These are phyloP conservation scores for Decapterus maruadsi DNA, from an alignment of 2,797 vertebrate species.

Conservation along the genomic window DNA sequence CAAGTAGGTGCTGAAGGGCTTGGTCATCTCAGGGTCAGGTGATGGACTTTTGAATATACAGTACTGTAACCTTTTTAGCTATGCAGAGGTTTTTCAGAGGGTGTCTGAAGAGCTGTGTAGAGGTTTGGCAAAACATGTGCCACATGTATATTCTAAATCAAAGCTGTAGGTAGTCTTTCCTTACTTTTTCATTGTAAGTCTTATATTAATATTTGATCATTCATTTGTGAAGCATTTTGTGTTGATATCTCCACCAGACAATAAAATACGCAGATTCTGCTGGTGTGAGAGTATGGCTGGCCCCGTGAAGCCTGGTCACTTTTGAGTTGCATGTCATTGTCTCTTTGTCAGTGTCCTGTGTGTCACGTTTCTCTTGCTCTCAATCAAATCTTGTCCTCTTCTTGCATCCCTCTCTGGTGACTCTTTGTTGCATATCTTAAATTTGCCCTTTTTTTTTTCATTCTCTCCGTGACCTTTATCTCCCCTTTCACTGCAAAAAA, in stretches of 20 bases:
- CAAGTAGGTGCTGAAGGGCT: background rate
- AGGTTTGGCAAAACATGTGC: conserved; percentile 9
- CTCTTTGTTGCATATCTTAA: conserved; percentile 22
- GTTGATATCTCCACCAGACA: conserved; percentile 1
- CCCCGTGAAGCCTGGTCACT: conserved; percentile 55
- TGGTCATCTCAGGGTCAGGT: background rate
- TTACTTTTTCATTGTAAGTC: conserved; percentile 18
- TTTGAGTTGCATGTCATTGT: conserved; percentile 72
- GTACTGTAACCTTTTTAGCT: background rate
- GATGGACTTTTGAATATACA: background rate
- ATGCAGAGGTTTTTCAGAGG: background rate
- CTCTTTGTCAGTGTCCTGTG: conserved; percentile 66
- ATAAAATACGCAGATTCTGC: conserved; percentile 11
- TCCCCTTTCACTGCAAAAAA: conserved; percentile 58
- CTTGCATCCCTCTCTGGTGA: conserved; percentile 46
- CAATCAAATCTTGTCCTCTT: conserved; percentile 52
- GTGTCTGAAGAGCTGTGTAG: background rate
- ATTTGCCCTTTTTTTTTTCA: conserved; percentile 20
- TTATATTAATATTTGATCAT: conserved; percentile 23
- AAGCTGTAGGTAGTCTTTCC: conserved; percentile 1
- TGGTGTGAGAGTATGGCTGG: conserved; percentile 53
- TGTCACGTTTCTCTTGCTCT: conserved; percentile 57
- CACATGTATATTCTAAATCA: background rate
- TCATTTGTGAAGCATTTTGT: conserved; percentile 7
- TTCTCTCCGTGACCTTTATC: conserved; percentile 10